These are phyloP conservation scores for Ceratina calcarata DNA, from an alignment of 1,140 invertebrate species.

Conservation along the genomic window DNA sequence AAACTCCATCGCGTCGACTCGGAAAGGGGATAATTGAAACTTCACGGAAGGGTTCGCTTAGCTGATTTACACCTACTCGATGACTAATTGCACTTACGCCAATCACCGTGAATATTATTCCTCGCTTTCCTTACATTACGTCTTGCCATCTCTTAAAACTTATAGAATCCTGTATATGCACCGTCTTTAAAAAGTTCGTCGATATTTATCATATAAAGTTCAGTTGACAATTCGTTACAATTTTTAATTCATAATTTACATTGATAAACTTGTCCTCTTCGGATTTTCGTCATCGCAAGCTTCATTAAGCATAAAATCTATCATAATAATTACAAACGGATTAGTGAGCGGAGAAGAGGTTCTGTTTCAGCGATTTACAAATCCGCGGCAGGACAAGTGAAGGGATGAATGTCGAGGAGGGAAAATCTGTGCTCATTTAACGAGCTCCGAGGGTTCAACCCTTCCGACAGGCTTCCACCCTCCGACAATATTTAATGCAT, in stretches of 20 bases:
- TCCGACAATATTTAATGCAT: conserved; percentile 77
- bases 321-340: background rate
- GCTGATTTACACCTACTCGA: conserved; percentile 34
- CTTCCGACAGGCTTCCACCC: conserved; percentile 71
- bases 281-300: too few species aligned
- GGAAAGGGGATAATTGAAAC: conserved; percentile 32
- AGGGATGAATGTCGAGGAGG: conserved; percentile 49
- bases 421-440: conserved; percentile 75
- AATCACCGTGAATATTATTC: background rate
- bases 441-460: conserved; percentile 74
- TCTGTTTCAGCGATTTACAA: conserved; percentile 46
- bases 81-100: conserved; percentile 3
- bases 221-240: too few species aligned
- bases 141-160: background rate
- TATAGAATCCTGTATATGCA: background rate
- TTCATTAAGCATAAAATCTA: too few species aligned
- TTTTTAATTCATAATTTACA: too few species aligned
- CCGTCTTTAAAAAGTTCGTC: too few species aligned
- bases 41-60: conserved; percentile 37
- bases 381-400: conserved; percentile 40
- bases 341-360: background rate
- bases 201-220: too few species aligned
- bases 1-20: conserved; percentile 27
- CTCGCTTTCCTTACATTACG: background rate
- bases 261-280: too few species aligned